Conservation (phyloP, 2,888 invertebrate genomes). For the Hoplodrina ambigua region DNA sequence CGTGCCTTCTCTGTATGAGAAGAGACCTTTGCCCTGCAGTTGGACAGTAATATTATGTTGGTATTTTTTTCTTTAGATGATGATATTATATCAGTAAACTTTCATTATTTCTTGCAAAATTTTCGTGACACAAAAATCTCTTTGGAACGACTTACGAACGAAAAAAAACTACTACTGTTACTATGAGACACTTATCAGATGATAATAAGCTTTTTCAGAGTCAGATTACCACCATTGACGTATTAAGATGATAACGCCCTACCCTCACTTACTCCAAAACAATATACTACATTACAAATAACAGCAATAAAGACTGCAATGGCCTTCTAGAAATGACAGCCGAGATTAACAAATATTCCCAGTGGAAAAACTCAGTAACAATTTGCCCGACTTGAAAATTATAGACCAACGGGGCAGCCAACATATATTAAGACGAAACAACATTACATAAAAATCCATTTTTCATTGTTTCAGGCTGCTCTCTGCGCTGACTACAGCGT, state of each 20-base stretch:
- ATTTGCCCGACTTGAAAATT: no score
- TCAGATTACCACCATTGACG: not conserved
- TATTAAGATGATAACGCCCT: slow-evolving; percentile 4
- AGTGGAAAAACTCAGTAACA: no score
- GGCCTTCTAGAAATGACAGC: no score
- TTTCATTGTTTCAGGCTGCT: slow-evolving; percentile 92
- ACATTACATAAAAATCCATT: not conserved
- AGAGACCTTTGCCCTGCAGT: no score
- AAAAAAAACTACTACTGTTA: slow-evolving; percentile 10
- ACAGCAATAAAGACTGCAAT: not conserved
- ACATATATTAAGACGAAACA: not conserved
- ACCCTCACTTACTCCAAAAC: not conserved
- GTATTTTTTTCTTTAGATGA: no score
- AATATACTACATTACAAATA: not conserved
- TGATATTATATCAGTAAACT: no score
- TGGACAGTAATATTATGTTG: no score
- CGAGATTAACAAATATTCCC: no score
- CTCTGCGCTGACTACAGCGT: slow-evolving; percentile 96
- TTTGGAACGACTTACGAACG: no score
- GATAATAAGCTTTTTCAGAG: slow-evolving; percentile 12
- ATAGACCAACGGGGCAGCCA: no score
- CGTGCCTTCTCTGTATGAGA: no score
- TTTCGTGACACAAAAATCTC: not conserved
- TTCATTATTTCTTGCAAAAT: not conserved
- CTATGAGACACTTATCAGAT: slow-evolving; percentile 16